Conservation (phyloP, 2,888 invertebrate species). For the Syrista parreyssii region DNA sequence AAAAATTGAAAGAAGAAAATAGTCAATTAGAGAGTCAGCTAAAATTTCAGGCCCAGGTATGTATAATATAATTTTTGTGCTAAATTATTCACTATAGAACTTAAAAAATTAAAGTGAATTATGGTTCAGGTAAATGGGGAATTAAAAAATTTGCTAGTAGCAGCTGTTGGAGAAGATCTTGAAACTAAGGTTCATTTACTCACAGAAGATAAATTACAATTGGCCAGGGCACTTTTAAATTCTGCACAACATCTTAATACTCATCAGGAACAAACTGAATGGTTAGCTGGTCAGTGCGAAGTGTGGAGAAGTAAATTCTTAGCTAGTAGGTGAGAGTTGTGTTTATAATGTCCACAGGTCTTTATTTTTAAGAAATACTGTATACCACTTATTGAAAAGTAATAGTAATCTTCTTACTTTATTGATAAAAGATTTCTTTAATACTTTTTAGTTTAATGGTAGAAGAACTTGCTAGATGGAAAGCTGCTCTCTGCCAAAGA, state of each 20-base stretch:
- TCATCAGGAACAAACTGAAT: constrained; percentile 93
- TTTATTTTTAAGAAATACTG: background rate
- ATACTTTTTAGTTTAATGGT: constrained; percentile 83
- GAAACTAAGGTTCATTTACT: constrained; percentile 89
- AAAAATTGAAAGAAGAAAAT: constrained; percentile 76
- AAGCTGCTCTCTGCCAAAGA: constrained; percentile 80
- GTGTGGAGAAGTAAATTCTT: constrained; percentile 97
- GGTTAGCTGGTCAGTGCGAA: constrained; percentile 93
- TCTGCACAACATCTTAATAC: constrained; percentile 88
- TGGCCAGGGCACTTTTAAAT: constrained; percentile 86
- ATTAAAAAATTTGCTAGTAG: constrained; percentile 90
- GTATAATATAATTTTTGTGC: background rate
- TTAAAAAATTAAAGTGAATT: background rate
- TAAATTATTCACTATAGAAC: background rate
- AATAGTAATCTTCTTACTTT: constrained; percentile 1
- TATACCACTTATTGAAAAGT: background rate
- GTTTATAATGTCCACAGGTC: background rate
- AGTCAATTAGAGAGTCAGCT: constrained; percentile 81
- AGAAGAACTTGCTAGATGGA: constrained; percentile 90
- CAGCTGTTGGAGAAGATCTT: constrained; percentile 94
- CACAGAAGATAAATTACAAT: constrained; percentile 90
- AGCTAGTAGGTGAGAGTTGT: constrained; percentile 80
- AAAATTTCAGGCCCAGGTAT: constrained; percentile 85
- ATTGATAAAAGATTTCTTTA: background rate
- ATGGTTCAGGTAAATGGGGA: constrained; percentile 83